Percentiles rank a stretch among this genome's conserved stretches.
These are phyloP conservation scores for Sturnus vulgaris DNA, from an alignment of 2,113 vertebrate species.

Conservation along the genomic window DNA sequence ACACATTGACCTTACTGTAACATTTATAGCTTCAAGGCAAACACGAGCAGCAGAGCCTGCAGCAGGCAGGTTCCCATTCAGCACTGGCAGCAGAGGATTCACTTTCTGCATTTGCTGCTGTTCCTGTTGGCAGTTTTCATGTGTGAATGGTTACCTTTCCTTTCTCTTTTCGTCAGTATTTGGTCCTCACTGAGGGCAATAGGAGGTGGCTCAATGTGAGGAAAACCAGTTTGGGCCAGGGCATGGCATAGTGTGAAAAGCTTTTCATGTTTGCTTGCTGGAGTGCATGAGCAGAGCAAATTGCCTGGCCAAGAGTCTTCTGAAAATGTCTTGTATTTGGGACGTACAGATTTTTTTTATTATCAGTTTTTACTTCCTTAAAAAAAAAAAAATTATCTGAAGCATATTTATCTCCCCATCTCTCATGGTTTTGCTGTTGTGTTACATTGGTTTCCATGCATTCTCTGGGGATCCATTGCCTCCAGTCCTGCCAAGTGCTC, in stretches of 20 bases:
- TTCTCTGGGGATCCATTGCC: slow-evolving; percentile 3
- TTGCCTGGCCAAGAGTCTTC: slow-evolving; percentile 62
- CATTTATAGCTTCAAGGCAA: slow-evolving; percentile 1
- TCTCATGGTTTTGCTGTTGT: background rate
- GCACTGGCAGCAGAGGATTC: background rate
- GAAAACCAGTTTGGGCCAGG: background rate
- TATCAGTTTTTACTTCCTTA: background rate
- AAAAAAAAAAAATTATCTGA: background rate
- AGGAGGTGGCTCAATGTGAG: slow-evolving; percentile 54
- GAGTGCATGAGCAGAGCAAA: slow-evolving; percentile 41
- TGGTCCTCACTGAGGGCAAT: slow-evolving; percentile 44
- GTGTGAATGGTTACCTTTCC: slow-evolving; percentile 70
- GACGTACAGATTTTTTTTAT: background rate
- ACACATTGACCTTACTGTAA: background rate
- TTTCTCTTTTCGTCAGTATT: slow-evolving; percentile 66
- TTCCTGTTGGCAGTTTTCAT: slow-evolving; percentile 4
- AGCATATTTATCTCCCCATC: background rate
- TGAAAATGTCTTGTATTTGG: slow-evolving; percentile 30
- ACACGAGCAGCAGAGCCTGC: background rate
- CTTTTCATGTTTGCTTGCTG: background rate
- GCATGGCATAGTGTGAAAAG: slow-evolving; percentile 62
- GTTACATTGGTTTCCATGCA: background rate
- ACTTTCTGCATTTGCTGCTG: background rate
- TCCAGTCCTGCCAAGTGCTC: background rate
- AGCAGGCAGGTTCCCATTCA: background rate